Evolutionary conservation across 35 echinoderm and acorn worm genomes (phyloP), one percentile per base, ranked within the genome.

Genomic region (Apostichopus japonicus): DNA sequence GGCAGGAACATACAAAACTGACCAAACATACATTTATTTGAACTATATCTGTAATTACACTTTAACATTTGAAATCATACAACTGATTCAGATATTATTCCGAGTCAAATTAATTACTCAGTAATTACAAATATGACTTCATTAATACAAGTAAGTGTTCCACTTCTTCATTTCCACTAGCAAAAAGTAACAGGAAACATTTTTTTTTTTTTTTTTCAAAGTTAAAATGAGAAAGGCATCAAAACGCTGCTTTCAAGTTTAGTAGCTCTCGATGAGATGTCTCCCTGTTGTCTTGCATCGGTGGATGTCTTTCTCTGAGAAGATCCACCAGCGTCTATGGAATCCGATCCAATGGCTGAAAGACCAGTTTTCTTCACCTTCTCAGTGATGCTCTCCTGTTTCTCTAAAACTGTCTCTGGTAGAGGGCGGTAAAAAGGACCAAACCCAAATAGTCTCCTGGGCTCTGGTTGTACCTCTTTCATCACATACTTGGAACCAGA

Each of bases 371-470:
- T 73, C 71, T 93, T 87, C 58, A 93, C 67, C 67, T 57, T 86
- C 16, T 93, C 82, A 17, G 84, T 76, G 81, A 93, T 83, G 23
- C 83, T 57, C 27, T 84, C 21, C n/a, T 72, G 16, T 52, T 56
- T 79, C 14, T 81, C 58, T 8, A 81, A 15, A 5, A 93, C 67
- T 15, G 87, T 93, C 72, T 95, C 94, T 10, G 94, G 94, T 15
- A 95, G 87, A 53, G 94, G 94, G 9, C 78, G 72, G 86, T 95
- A 95, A 4, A 93, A 56, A 17, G 94, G 94, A 24, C 94, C 94
- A 53, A 95, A 93, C n/a, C 94, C 94, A 59, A 95, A 95, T 63
- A 95, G 86, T 53, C 94, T 90, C 5, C 94, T 57, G 0, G 94
- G 94, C 44, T 95, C 91, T 53, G 94, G 94, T 33, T 95, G 94